These are phyloP conservation scores for Chlorodrepanis virens DNA, from an alignment of 2,113 vertebrate species.

Conservation along the genomic window DNA sequence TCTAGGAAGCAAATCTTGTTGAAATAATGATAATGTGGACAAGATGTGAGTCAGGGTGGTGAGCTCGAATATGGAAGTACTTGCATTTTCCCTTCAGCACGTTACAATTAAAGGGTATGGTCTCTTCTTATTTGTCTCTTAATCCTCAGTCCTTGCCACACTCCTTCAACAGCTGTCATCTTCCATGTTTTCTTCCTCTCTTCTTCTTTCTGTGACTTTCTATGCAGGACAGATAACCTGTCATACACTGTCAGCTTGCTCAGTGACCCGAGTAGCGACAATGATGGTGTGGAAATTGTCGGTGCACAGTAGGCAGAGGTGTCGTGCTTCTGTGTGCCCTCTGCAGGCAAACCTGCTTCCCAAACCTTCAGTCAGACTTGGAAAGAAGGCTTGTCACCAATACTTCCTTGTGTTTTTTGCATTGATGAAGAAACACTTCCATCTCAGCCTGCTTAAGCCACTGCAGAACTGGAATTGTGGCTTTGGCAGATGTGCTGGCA, in stretches of 20 bases:
- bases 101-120: background rate
- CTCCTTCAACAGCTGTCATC: background rate
- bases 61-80: background rate
- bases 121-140: background rate
- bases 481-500: background rate
- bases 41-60: background rate
- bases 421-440: background rate
- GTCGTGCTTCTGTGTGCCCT: background rate
- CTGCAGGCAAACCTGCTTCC: background rate
- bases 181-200: accelerated
- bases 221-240: accelerated
- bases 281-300: background rate
- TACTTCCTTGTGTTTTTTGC: background rate
- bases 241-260: background rate
- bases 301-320: background rate
- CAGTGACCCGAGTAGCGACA: accelerated
- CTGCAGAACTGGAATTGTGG: background rate
- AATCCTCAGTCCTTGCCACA: background rate
- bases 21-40: too few species aligned
- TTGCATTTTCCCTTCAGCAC: background rate
- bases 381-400: background rate
- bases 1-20: background rate
- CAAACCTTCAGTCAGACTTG: background rate
- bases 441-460: background rate
- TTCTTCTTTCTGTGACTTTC: background rate